These are phyloP conservation scores for Drosophila histrio DNA, from an alignment of 2,888 invertebrate species.

Conservation along the genomic window DNA sequence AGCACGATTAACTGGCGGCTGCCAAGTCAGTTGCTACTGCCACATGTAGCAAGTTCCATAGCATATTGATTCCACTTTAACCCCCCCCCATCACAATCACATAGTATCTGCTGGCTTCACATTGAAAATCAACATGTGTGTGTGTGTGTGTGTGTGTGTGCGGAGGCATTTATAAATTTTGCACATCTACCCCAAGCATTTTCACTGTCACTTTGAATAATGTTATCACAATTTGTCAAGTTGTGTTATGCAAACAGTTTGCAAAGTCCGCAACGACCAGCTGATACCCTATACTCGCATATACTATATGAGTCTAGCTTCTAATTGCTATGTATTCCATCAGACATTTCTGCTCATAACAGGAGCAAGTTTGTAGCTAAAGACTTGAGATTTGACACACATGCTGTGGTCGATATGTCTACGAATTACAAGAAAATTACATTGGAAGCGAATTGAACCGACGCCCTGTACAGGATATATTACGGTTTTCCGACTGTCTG, in stretches of 20 bases:
- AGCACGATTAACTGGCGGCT: slow-evolving; percentile 65
- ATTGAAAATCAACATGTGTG: slow-evolving; percentile 3
- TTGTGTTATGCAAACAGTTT: not conserved
- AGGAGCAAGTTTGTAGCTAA: too few relatives aligned
- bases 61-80: slow-evolving; percentile 19
- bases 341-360: too few relatives aligned
- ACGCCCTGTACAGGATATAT: too few relatives aligned
- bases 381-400: too few relatives aligned
- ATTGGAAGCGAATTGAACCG: too few relatives aligned
- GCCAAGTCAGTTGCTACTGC: slow-evolving; percentile 6
- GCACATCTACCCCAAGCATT: slow-evolving; percentile 1
- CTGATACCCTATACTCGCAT: not conserved
- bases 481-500: too few relatives aligned
- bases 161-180: slow-evolving; percentile 5
- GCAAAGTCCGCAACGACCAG: not conserved
- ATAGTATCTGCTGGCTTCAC: not conserved
- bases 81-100: not conserved
- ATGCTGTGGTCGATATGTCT: too few relatives aligned
- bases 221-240: slow-evolving; percentile 11
- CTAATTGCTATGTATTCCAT: too few relatives aligned
- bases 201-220: slow-evolving; percentile 21
- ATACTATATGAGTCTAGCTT: too few relatives aligned
- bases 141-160: slow-evolving; percentile 14
- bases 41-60: slow-evolving; percentile 14
- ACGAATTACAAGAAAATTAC: too few relatives aligned